Conservation (phyloP, 2,888 invertebrate genomes). For the Lasioglossum villosulum region DNA sequence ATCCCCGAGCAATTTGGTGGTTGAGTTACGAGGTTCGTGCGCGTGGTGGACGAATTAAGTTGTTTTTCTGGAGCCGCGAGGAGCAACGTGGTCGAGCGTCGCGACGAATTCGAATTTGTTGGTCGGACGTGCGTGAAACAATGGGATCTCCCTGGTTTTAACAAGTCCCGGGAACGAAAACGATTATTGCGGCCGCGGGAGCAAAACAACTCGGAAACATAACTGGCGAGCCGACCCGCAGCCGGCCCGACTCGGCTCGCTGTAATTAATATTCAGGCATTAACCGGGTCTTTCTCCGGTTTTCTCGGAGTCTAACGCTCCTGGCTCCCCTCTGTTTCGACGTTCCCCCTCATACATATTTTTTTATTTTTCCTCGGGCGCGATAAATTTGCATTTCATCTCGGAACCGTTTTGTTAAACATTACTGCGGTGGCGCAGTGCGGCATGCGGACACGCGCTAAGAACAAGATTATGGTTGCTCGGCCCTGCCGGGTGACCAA, state of each 20-base stretch:
- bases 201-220: constrained; percentile 17
- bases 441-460: constrained; percentile 67
- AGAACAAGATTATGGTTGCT: constrained; percentile 68
- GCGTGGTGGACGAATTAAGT: background rate
- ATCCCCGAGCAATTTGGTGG: background rate
- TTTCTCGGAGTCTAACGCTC: constrained; percentile 58
- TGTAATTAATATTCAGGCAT: constrained; percentile 80
- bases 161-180: background rate
- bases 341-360: constrained; percentile 13
- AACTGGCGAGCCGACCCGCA: constrained; percentile 1
- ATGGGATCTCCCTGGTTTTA: background rate
- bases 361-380: constrained; percentile 36
- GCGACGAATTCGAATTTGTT: constrained; percentile 9
- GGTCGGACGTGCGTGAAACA: constrained; percentile 4
- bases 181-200: constrained; percentile 3
- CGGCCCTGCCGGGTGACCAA: background rate
- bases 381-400: constrained; percentile 76
- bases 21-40: background rate
- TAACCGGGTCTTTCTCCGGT: constrained; percentile 69
- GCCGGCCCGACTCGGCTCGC: constrained; percentile 53
- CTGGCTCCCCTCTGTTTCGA: background rate
- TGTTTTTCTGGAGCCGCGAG: constrained; percentile 3
- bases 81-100: background rate
- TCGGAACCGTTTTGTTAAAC: constrained; percentile 77
- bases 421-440: constrained; percentile 68